Evolutionary conservation across 2,113 vertebrate species (phyloP), one percentile per base, ranked within the genome.

Genomic region (Psephotus haematonotus): DNA sequence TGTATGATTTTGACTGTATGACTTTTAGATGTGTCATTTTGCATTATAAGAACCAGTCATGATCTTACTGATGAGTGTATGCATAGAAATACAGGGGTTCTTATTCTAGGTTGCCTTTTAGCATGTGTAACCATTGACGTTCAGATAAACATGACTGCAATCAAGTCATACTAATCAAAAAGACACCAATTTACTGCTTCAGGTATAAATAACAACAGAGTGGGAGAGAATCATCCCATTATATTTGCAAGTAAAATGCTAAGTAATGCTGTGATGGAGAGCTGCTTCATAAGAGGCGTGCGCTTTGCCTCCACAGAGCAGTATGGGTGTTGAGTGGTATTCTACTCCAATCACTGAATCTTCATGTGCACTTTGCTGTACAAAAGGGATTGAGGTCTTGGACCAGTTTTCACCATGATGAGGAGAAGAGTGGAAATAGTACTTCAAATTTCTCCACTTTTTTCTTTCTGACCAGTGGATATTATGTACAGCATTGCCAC

Each of bases 131-230:
- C 80, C 91, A 82, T 18, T 95, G 92, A 62, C 37, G 69, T 92
- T 96, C 86, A 93, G 71, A 72, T 86, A 78, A 95, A 94, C 83
- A 84, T 85, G 86, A 87, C 77, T 92, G 88, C 88, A 96, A 93
- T 96, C 90, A 96, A 96, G 62, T 94, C 83, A 79, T 20, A 14
- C 72, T 95, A 94, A 95, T 96, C 92, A 93, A 85, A 93, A 86
- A 82, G 62, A 52, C 62, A 74, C 46, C 82, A 52, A 85, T 96
- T 93, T 87, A 94, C 70, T 82, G 62, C 70, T 81, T 92, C 82
- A 53, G 70, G 86, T 92, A 91, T 94, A 96, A 96, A 94, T 96
- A 94, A 94, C 95, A 95, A 93, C 90, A 82, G 92, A 91, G 77
- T 91, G 78, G 91, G 88, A 91, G 81, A 72, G 70, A 65, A 87